Base-by-base conservation (phyloP, 1,140 invertebrate genomes). In the Cecropterus lyciades region DNA sequence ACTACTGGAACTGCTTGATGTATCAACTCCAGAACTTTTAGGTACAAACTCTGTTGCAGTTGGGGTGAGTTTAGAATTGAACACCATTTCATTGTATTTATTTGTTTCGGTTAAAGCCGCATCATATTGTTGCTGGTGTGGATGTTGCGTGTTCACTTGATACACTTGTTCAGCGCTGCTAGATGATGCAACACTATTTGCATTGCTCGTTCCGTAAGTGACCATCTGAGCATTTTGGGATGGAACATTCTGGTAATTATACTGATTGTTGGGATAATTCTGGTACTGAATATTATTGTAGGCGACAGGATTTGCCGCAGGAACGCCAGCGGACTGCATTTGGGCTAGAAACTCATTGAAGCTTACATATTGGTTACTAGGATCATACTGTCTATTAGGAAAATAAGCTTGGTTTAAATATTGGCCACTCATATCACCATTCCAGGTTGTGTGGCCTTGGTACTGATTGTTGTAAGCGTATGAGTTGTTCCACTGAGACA, bases 21-120 rank as follows among this genome's bases (percentile, higher is more conserved):
- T 65, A 64, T 75, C 80, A 40, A 69, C 56, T 37, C 64, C 73
- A 60, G 75, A 67, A 70, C 72, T 75, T 79, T 91, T 91, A 57
- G 92, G 92, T 53, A 93, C 85, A 88, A 93, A 93, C 79, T 93
- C 92, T 45, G 78, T 80, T 53, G 92, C 92, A 45, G 92, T 93
- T 42, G 92, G 75, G 17, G 85, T 89, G 13, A 93, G 76, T 46
- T 87, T 93, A 4, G 90, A 93, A 69, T 87, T 87, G 24, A 82
- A 81, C 52, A 85, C 79, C 51, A 92, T 65, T 37, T 91, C 80
- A 78, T 80, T 84, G 46, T 84, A 89, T 67, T 51, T 59, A 77
- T 69, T 80, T 56, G 67, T 53, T 40, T 80, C 73, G 46, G 69
- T 40, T 69, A 48, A 20, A 45, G 57, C 51, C 46, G 55, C 43